A percentile compares a stretch with the other conserved stretches of the same genome.
phyloP scores from a whole-genome alignment of 2,888 invertebrate genomes.

The Ametastegia equiseti region DNA sequence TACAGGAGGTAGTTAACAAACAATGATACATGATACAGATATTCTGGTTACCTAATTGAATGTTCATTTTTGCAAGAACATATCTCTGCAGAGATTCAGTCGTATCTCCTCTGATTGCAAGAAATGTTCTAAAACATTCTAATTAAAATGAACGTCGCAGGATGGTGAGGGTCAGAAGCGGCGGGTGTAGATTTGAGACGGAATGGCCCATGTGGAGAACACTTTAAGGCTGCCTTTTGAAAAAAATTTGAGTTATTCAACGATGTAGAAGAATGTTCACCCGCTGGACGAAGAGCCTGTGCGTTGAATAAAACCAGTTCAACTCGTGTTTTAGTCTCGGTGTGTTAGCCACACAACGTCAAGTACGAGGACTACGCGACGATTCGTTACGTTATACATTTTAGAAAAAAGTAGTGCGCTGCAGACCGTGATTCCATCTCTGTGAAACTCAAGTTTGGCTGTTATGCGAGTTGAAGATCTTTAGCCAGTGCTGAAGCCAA shows the following conservation, averaged over 20 bases:
- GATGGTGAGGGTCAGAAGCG: background rate
- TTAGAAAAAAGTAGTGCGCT: slow-evolving; percentile 5
- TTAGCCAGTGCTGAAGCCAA: background rate
- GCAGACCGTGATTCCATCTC: slow-evolving; percentile 21
- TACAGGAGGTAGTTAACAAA: too few relatives aligned
- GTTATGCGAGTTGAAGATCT: slow-evolving; percentile 15
- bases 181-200: background rate
- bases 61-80: too few relatives aligned
- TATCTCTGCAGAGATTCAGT: too few relatives aligned
- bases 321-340: background rate
- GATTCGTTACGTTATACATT: background rate
- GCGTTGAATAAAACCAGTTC: background rate
- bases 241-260: background rate
- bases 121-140: background rate
- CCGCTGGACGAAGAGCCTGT: background rate
- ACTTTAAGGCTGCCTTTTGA: too few relatives aligned
- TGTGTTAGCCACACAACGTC: background rate
- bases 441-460: background rate
- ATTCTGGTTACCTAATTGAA: too few relatives aligned
- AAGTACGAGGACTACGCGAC: background rate
- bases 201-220: background rate
- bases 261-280: background rate
- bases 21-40: too few relatives aligned
- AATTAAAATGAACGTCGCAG: background rate
- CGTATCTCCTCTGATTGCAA: background rate